These are phyloP conservation scores for Papilio protenor DNA, from an alignment of 2,888 invertebrate genomes.

Conservation along the genomic window DNA sequence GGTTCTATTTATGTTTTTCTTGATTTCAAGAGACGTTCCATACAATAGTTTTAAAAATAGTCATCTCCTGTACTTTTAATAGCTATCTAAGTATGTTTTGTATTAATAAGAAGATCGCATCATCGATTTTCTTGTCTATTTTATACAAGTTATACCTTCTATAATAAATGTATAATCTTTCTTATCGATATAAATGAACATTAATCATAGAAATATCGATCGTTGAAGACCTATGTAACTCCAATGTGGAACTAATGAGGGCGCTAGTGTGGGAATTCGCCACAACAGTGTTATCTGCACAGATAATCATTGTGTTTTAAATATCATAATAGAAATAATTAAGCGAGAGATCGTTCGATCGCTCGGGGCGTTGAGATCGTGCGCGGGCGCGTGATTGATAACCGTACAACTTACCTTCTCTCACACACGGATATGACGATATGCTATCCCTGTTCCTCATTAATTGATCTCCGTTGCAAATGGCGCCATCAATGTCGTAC, in stretches of 20 bases:
- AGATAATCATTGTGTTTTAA: constrained; percentile 78
- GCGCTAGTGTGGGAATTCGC: constrained; percentile 76
- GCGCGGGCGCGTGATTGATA: constrained; percentile 82
- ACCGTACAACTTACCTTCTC: constrained; percentile 64
- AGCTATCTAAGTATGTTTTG: not conserved
- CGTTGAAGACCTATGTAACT: constrained; percentile 28
- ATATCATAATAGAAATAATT: constrained; percentile 84
- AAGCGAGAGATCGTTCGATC: constrained; percentile 75
- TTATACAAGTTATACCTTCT: not conserved
- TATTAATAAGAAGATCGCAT: not conserved
- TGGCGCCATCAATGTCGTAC: constrained; percentile 79
- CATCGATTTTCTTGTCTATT: not conserved
- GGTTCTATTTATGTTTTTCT: no score
- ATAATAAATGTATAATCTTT: not conserved
- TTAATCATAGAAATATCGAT: constrained; percentile 13
- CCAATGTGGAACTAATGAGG: constrained; percentile 59
- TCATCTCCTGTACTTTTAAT: not conserved
- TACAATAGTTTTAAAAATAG: not conserved
- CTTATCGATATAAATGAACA: not conserved
- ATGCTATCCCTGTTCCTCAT: constrained; percentile 64
- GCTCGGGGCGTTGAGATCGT: constrained; percentile 75
- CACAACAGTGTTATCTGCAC: constrained; percentile 60
- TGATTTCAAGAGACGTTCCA: no score
- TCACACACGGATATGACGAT: constrained; percentile 48
- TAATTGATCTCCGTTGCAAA: constrained; percentile 79